A percentile compares a stretch with the other conserved stretches of the same genome.
phyloP scores from a whole-genome alignment of 2,113 vertebrate genomes.

The Prietella phreatophila region DNA sequence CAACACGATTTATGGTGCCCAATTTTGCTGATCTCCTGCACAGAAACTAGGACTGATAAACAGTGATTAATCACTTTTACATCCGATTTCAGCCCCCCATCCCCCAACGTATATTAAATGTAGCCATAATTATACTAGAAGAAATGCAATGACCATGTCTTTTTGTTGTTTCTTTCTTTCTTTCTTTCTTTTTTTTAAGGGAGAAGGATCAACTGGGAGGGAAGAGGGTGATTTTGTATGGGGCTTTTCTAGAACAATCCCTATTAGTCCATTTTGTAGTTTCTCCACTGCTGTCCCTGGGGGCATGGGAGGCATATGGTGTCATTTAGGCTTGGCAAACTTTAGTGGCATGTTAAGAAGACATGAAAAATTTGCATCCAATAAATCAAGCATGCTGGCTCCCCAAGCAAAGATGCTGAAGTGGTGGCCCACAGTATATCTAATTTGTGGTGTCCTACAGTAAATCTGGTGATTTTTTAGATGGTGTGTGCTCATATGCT shows the following conservation, averaged over 20 bases:
- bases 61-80: constrained; percentile 82
- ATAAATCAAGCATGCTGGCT: constrained; percentile 60
- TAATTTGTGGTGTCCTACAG: constrained; percentile 55
- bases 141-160: constrained; percentile 60
- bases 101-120: constrained; percentile 75
- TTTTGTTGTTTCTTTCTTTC: constrained; percentile 15
- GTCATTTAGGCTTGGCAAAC: constrained; percentile 66
- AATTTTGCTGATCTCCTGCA: constrained; percentile 80
- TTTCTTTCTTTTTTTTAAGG: constrained; percentile 22
- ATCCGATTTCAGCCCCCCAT: constrained; percentile 64
- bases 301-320: constrained; percentile 62
- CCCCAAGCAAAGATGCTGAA: constrained; percentile 45
- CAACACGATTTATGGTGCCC: constrained; percentile 77
- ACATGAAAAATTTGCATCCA: constrained; percentile 63
- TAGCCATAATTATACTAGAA: constrained; percentile 70
- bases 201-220: constrained; percentile 10
- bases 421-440: constrained; percentile 55
- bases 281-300: constrained; percentile 41
- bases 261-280: constrained; percentile 54
- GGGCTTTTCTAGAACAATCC: constrained; percentile 31
- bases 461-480: constrained; percentile 50
- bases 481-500: constrained; percentile 27
- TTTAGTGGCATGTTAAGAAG: constrained; percentile 62
- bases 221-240: background rate
- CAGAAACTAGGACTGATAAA: constrained; percentile 81